These are phyloP conservation scores for Neomicropteryx cornuta DNA, from an alignment of 1,140 invertebrate species.

Conservation along the genomic window DNA sequence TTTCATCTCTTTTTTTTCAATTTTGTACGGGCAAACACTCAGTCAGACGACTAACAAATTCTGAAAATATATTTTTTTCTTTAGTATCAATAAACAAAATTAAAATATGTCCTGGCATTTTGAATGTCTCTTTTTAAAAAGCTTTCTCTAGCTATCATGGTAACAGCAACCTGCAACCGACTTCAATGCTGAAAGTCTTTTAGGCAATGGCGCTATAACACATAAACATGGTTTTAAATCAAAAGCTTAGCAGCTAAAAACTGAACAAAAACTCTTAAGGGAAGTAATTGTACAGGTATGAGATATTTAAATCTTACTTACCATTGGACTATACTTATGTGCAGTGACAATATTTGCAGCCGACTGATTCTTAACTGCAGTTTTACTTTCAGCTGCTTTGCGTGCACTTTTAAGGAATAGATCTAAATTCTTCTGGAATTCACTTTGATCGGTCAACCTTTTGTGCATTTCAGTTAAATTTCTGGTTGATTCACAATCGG, in stretches of 20 bases:
- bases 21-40: too few relatives aligned
- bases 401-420: slow-evolving; percentile 30
- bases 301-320: slow-evolving; percentile 13
- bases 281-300: too few relatives aligned
- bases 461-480: slow-evolving; percentile 39
- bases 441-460: slow-evolving; percentile 29
- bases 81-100: too few relatives aligned
- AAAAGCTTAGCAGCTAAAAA: slow-evolving; percentile 2
- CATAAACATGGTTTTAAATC: background rate
- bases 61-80: too few relatives aligned
- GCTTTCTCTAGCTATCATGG: too few relatives aligned
- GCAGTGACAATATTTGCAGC: slow-evolving; percentile 15
- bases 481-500: slow-evolving; percentile 36
- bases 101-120: too few relatives aligned
- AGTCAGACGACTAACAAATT: too few relatives aligned
- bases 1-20: too few relatives aligned
- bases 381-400: slow-evolving; percentile 27
- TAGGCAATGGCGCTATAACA: background rate
- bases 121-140: too few relatives aligned
- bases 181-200: too few relatives aligned
- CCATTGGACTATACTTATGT: slow-evolving; percentile 34
- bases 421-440: slow-evolving; percentile 36
- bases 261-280: slow-evolving; percentile 2
- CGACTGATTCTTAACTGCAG: slow-evolving; percentile 16
- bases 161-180: too few relatives aligned